Conservation (phyloP, 1,140 invertebrate genomes). For the Melitaea cinxia region DNA sequence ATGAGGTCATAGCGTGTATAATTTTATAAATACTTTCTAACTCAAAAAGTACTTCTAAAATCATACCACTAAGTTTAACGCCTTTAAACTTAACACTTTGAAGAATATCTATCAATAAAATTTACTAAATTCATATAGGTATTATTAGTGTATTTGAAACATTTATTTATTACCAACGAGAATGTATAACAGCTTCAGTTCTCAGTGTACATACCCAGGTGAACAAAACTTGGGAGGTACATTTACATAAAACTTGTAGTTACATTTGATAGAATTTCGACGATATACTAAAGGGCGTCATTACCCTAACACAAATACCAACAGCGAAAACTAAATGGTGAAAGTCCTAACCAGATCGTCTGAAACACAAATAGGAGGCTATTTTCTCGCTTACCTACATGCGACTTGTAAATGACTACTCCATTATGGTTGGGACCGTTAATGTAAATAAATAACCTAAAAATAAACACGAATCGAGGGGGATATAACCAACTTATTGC, state of each 20-base stretch:
- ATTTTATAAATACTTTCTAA: no score
- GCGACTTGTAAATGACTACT: constrained; percentile 48
- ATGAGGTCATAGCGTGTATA: no score
- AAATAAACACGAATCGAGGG: constrained; percentile 37
- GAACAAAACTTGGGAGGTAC: constrained; percentile 15
- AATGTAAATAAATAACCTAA: constrained; percentile 39
- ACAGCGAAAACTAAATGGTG: constrained; percentile 70
- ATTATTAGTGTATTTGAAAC: no score
- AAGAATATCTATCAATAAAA: no score
- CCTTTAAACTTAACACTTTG: no score
- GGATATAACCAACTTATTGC: constrained; percentile 16
- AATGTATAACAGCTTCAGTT: not conserved
- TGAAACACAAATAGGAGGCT: constrained; percentile 66
- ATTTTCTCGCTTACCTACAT: constrained; percentile 61
- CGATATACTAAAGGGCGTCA: constrained; percentile 62
- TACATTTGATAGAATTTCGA: constrained; percentile 41
- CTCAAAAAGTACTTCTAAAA: no score
- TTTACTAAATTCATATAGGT: no score
- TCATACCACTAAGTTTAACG: no score
- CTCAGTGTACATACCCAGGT: not conserved
- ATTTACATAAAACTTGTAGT: constrained; percentile 30
- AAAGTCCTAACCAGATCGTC: constrained; percentile 70
- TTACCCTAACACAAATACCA: constrained; percentile 72
- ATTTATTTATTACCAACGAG: no score
- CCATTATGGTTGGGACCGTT: constrained; percentile 41